These are phyloP conservation scores for Hippocampus mohnikei DNA, from an alignment of 2,113 vertebrate genomes.

Conservation along the genomic window DNA sequence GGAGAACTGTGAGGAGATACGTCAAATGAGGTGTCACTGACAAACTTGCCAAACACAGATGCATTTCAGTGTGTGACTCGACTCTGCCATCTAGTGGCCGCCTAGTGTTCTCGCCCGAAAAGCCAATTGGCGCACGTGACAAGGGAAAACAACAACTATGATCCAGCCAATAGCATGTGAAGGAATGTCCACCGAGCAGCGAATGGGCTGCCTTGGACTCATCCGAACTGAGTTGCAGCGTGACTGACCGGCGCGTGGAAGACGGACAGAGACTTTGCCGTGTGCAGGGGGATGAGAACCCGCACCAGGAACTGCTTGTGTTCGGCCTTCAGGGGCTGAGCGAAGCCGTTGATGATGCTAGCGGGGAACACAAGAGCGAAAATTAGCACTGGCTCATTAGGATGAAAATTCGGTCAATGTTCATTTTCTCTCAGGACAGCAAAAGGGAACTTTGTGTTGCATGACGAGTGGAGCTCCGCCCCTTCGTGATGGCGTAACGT, in stretches of 20 bases:
- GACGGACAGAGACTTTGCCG: constrained; percentile 87
- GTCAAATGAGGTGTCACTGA: not conserved
- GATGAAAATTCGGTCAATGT: not conserved
- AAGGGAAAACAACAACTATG: not conserved
- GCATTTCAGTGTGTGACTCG: constrained; percentile 30
- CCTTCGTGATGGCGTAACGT: not conserved
- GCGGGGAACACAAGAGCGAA: not conserved
- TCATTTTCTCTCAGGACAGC: not conserved
- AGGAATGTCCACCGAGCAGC: not conserved
- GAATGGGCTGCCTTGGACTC: not conserved
- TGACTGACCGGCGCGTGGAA: constrained; percentile 88
- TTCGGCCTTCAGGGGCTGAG: constrained; percentile 87
- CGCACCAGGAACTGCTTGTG: constrained; percentile 92
- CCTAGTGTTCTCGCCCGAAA: constrained; percentile 14
- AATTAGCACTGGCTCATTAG: not conserved
- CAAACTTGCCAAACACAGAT: not conserved
- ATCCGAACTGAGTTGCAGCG: not conserved
- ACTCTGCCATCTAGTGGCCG: constrained; percentile 38
- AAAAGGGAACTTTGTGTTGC: not conserved
- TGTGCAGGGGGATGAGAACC: constrained; percentile 88
- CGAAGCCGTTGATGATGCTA: constrained; percentile 93
- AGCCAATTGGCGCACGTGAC: not conserved
- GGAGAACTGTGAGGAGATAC: not conserved
- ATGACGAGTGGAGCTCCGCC: not conserved
- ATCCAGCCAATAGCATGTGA: not conserved